A percentile compares a stretch with the other conserved stretches of the same genome.
These are phyloP conservation scores for Rhabdophis nuchalis DNA, from an alignment of 2,797 vertebrate genomes.

Conservation along the genomic window DNA sequence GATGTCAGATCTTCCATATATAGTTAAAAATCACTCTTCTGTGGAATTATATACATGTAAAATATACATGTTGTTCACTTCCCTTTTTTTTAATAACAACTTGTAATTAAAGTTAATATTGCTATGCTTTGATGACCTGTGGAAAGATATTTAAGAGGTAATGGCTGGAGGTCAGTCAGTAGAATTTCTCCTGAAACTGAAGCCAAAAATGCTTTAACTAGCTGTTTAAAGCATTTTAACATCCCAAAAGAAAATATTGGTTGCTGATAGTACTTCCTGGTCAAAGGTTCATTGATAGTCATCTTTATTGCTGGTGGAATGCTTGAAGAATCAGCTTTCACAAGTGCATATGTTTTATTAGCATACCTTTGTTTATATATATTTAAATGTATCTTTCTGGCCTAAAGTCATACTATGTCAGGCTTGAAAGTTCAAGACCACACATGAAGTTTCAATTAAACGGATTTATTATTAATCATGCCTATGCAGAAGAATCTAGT, in stretches of 20 bases:
- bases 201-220: neutral
- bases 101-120: slow-evolving; percentile 65
- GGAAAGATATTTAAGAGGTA: slow-evolving; percentile 48
- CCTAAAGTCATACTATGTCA: neutral
- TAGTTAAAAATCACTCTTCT: slow-evolving; percentile 44
- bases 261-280: neutral
- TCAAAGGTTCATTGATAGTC: neutral
- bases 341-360: neutral
- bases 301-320: neutral
- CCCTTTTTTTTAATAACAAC: slow-evolving; percentile 50
- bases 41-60: slow-evolving; percentile 47
- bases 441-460: neutral
- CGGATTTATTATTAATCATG: neutral
- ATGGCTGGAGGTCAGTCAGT: slow-evolving; percentile 18
- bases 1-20: slow-evolving; percentile 12
- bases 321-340: neutral
- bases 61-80: slow-evolving; percentile 40
- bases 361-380: neutral
- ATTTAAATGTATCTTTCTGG: neutral
- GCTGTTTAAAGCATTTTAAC: neutral
- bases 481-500: neutral
- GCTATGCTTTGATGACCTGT: slow-evolving; percentile 53
- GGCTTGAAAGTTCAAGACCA: neutral
- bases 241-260: neutral
- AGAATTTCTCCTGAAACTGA: slow-evolving; percentile 18